Evolutionary conservation across 2,113 vertebrate species (phyloP).

Genomic region (Sinocyclocheilus anophthalmus): DNA sequence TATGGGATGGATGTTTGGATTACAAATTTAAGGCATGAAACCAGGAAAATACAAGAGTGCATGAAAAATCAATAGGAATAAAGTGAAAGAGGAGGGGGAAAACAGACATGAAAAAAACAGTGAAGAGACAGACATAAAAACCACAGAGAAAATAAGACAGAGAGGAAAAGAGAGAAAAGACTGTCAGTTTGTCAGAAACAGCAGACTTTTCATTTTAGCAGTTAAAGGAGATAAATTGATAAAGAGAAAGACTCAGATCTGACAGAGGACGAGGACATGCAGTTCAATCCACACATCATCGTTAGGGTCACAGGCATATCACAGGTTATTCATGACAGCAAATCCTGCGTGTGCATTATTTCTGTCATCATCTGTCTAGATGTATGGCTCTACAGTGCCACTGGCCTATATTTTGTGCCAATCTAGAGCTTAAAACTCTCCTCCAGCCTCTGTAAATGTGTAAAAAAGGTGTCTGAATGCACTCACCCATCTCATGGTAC

Average conservation of each 20-base stretch:
- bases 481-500: conserved; percentile 93
- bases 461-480: neutral
- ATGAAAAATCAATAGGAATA: neutral
- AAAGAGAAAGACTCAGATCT: conserved; percentile 33
- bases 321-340: too few relatives aligned
- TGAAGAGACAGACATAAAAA: conserved; percentile 53
- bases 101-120: conserved; percentile 47
- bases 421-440: neutral
- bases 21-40: neutral
- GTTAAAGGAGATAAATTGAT: conserved; percentile 58
- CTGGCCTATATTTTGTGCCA: neutral
- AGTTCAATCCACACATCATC: conserved; percentile 32
- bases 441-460: neutral
- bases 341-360: neutral
- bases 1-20: conserved; percentile 31
- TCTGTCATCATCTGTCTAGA: neutral
- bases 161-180: conserved; percentile 63
- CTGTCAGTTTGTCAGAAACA: conserved; percentile 47
- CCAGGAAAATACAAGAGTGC: neutral
- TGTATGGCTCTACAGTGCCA: neutral
- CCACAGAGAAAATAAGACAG: conserved; percentile 24
- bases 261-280: conserved; percentile 58
- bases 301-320: conserved; percentile 46
- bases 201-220: conserved; percentile 29
- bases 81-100: conserved; percentile 12